Conservation (phyloP, 2,888 invertebrate genomes). For the Cyclophora punctaria region DNA sequence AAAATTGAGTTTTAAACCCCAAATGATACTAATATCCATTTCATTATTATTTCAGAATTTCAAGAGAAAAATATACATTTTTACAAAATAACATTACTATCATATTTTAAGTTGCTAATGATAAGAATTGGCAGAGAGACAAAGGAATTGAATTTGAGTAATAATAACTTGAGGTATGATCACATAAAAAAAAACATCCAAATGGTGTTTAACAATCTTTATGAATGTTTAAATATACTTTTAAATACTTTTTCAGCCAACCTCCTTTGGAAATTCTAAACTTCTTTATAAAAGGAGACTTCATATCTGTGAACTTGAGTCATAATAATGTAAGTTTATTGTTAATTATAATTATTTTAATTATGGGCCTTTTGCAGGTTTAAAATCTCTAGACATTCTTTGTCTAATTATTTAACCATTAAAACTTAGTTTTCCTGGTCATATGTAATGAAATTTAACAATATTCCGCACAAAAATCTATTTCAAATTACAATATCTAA, state of each 20-base stretch:
- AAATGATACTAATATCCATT: too few relatives aligned
- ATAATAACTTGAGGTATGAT: slow-evolving; percentile 51
- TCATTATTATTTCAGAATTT: slow-evolving; percentile 41
- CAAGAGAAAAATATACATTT: slow-evolving; percentile 44
- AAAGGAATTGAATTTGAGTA: slow-evolving; percentile 50
- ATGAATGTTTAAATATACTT: slow-evolving; percentile 6
- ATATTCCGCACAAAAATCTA: too few relatives aligned
- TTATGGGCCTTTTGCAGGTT: too few relatives aligned
- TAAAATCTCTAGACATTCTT: too few relatives aligned
- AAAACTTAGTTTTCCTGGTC: too few relatives aligned
- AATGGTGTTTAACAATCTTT: not conserved
- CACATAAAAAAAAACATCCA: too few relatives aligned
- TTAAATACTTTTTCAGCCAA: slow-evolving; percentile 39
- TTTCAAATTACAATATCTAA: too few relatives aligned
- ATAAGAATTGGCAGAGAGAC: slow-evolving; percentile 58
- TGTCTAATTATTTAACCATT: too few relatives aligned
- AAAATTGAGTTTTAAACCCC: too few relatives aligned
- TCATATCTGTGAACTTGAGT: slow-evolving; percentile 53
- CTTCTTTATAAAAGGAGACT: slow-evolving; percentile 60
- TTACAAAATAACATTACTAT: slow-evolving; percentile 46
- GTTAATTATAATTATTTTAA: too few relatives aligned
- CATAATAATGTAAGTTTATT: slow-evolving; percentile 52
- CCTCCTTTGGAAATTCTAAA: slow-evolving; percentile 57
- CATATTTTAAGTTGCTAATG: slow-evolving; percentile 58
- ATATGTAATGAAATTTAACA: too few relatives aligned